These are phyloP conservation scores for Synergus gifuensis DNA, from an alignment of 2,888 invertebrate genomes.

Conservation along the genomic window DNA sequence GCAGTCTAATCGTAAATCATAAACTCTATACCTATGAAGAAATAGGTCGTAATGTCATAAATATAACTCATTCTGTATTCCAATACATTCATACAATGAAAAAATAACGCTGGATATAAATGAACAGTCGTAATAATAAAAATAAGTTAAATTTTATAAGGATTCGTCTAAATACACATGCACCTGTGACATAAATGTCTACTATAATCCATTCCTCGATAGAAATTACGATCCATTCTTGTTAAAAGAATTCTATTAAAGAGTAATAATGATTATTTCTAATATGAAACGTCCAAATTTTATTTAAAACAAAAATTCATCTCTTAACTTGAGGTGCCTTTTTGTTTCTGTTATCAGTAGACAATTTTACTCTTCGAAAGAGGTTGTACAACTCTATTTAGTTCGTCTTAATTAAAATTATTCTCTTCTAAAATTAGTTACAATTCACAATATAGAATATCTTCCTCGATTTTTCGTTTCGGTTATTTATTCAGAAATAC, in stretches of 20 bases:
- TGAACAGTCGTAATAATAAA: constrained; percentile 1
- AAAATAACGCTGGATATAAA: background rate
- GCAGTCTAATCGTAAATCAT: background rate
- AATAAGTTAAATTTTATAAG: constrained; percentile 6
- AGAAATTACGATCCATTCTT: constrained; percentile 15
- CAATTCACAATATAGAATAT: too few species aligned
- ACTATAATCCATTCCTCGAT: constrained; percentile 9
- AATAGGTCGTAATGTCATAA: background rate
- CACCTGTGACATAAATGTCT: constrained; percentile 25
- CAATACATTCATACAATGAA: background rate
- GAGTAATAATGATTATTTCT: background rate
- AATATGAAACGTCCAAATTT: background rate
- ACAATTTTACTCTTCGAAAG: too few species aligned
- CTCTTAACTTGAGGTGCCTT: background rate
- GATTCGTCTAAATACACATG: background rate
- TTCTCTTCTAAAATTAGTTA: too few species aligned
- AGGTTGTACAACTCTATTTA: too few species aligned
- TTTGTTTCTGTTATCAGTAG: too few species aligned
- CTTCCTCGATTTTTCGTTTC: background rate
- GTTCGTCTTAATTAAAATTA: too few species aligned
- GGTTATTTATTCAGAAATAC: background rate
- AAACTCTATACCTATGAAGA: constrained; percentile 9
- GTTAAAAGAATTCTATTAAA: constrained; percentile 18
- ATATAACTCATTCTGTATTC: constrained; percentile 5
- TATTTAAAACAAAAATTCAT: background rate